Conservation (phyloP, 1,140 invertebrate genomes). For the Ctenoplectra terminalis region DNA sequence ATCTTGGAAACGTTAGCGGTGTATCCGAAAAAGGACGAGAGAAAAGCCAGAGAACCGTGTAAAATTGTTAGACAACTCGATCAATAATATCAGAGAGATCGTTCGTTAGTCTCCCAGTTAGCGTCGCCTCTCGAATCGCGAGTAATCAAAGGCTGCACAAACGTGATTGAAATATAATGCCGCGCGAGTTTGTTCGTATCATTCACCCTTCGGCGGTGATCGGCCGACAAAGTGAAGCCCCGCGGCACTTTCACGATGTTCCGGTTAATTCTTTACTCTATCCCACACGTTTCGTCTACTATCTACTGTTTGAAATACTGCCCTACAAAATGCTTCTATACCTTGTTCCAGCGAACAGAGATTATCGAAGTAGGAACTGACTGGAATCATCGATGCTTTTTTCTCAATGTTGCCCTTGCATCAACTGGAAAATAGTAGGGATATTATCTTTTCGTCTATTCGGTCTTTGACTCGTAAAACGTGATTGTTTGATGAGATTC, state of each 20-base stretch:
- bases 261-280: constrained; percentile 66
- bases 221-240: constrained; percentile 65
- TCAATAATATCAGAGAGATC: constrained; percentile 70
- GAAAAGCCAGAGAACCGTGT: constrained; percentile 40
- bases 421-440: not conserved
- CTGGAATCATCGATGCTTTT: not conserved
- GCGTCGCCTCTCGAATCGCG: constrained; percentile 66
- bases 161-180: constrained; percentile 71
- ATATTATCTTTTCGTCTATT: not conserved
- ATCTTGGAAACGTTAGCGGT: not conserved
- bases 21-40: constrained; percentile 19
- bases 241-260: constrained; percentile 59
- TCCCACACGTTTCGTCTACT: constrained; percentile 50
- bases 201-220: constrained; percentile 61
- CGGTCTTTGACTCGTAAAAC: not conserved
- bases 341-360: not conserved
- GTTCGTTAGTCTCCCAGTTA: constrained; percentile 67
- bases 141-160: constrained; percentile 69
- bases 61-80: constrained; percentile 70
- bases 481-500: not conserved
- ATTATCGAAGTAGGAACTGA: not conserved
- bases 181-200: constrained; percentile 65
- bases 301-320: constrained; percentile 54
- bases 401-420: too few relatives aligned
- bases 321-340: constrained; percentile 41